Evolutionary conservation across 2,113 vertebrate species (phyloP).

Genomic region (Setophaga coronata): DNA sequence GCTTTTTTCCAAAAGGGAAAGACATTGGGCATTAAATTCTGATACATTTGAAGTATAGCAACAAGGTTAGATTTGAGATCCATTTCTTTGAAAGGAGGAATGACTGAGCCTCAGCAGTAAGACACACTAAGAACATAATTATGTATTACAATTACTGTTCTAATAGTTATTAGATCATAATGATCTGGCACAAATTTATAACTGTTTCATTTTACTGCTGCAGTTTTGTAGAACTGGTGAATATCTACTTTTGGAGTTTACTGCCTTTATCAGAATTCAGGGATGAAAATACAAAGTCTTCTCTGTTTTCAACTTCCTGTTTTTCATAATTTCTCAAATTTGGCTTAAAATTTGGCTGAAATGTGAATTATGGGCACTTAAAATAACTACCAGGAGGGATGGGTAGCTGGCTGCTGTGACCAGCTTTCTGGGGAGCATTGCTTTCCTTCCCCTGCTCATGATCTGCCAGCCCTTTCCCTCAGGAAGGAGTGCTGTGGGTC

Average conservation of each 20-base stretch:
- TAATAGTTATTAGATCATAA: neutral
- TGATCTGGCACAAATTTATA: neutral
- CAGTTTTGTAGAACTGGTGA: neutral
- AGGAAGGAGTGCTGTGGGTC: neutral
- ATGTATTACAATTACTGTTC: neutral
- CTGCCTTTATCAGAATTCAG: neutral
- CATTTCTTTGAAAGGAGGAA: neutral
- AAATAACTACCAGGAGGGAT: neutral
- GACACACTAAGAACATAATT: neutral
- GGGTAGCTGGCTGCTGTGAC: neutral
- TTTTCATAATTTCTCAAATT: neutral
- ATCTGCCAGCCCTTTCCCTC: neutral
- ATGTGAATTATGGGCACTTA: neutral
- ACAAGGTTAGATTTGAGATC: neutral
- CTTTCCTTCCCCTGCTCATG: neutral
- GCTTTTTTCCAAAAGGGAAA: neutral
- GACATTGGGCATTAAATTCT: neutral
- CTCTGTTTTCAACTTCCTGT: neutral
- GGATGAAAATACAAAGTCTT: neutral
- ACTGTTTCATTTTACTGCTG: neutral
- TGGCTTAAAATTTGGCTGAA: neutral
- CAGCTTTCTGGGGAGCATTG: neutral
- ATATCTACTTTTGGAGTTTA: neutral
- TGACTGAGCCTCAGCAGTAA: neutral
- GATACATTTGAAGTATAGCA: neutral